Base-by-base conservation (phyloP, 2,888 invertebrate species). In the Drosophila formosana region DNA sequence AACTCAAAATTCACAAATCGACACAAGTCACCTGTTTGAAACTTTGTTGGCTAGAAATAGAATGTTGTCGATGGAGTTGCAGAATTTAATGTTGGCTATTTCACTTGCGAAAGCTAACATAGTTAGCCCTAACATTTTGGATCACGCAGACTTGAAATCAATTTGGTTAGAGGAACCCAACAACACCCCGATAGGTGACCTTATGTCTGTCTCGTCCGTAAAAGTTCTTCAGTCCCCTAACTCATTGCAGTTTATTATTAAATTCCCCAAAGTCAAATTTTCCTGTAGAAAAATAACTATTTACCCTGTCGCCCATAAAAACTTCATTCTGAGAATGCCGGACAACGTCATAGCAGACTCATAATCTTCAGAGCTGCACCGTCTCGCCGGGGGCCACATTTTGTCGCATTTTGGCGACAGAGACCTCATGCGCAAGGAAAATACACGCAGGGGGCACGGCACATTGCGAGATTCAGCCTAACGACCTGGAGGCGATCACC, bases 111-210 rank as follows among this genome's bases (percentile, higher is more conserved):
- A 72, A 25, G 41, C 26, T n/a, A 64, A 65, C 13, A 65, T 65
- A 34, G 52, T 68, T 18, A 65, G 61, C 34, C 65, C 69, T 8
- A 62, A 58, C 34, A 66, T 70, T 28, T 37, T 70, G 3, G 64
- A 61, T 23, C 58, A 72, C 11, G 9, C 47, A 67, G 58, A 68
- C 52, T 56, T 63, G 4, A 52, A 66, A 30, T 63, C 49, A 30
- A 46, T 67, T 67, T 64, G 56, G 60, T 52, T 70, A 37, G 67
- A 63, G 55, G 55, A 66, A 47, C 58, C 52, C 57, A 67, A 50
- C 32, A 55, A 67, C 37, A 64, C 61, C 3, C 55, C 56, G 7
- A 63, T 62, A 39, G 4, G 25, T 4, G 51, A 51, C 30, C 30
- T 49, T 11, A 32, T 51, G 37, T 51, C 51, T 34, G 51, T 52